A percentile compares a stretch with the other conserved stretches of the same genome.
Evolutionary conservation across 2,113 vertebrate genomes (phyloP).

Genomic region (Pelecanus crispus): DNA sequence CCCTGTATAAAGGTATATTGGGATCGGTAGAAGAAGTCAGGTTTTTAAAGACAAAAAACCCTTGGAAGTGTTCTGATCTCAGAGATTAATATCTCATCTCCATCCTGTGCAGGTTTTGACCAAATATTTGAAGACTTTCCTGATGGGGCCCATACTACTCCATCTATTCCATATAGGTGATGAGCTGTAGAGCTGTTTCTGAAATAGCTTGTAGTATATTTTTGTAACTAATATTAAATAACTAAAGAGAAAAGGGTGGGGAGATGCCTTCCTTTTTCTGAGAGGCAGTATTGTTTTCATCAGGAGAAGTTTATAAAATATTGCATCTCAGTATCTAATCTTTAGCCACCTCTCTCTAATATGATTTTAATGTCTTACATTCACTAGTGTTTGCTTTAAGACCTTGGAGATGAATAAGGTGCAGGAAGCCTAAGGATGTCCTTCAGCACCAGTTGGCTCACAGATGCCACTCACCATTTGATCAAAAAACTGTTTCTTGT

Average conservation of each 20-base stretch:
- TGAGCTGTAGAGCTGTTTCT: not conserved
- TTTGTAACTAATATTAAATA: not conserved
- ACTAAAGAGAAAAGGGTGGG: not conserved
- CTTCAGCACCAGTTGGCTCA: not conserved
- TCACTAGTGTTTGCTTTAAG: not conserved
- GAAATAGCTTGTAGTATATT: not conserved
- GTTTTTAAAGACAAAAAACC: not conserved
- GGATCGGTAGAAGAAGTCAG: not conserved
- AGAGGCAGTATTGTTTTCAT: not conserved
- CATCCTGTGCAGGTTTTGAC: not conserved
- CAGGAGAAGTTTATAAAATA: not conserved
- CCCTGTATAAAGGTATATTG: not conserved
- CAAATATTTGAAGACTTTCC: not conserved
- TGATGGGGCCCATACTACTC: not conserved
- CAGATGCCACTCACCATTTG: not conserved
- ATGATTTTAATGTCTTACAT: not conserved
- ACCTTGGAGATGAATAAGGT: not conserved
- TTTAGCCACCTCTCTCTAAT: not conserved
- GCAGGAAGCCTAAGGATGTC: not conserved
- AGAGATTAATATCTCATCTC: not conserved
- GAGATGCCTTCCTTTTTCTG: not conserved
- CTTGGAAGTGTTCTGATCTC: not conserved
- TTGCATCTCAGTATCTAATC: not conserved
- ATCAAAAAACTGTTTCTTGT: not conserved
- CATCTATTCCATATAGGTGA: not conserved